These are phyloP conservation scores for Sciurus niger DNA, from an alignment of 2,113 vertebrate genomes.

Conservation along the genomic window DNA sequence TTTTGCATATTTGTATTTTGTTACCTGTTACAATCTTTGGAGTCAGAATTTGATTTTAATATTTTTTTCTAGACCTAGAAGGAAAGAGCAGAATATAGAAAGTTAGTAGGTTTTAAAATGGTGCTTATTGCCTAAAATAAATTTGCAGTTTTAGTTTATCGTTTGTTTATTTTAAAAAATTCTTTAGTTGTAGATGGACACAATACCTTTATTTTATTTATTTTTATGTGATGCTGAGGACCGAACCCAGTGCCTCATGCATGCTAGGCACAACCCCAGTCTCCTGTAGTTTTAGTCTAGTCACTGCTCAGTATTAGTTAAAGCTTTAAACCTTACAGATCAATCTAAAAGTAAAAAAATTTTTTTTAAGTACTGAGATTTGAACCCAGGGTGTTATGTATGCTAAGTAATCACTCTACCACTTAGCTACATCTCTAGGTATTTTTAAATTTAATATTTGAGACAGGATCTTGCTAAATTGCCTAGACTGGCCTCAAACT, in stretches of 20 bases:
- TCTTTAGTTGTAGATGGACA: too few relatives aligned
- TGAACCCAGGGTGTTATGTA: not conserved
- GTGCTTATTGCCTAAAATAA: not conserved
- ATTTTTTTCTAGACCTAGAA: slow-evolving; percentile 37
- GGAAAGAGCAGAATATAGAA: slow-evolving; percentile 21
- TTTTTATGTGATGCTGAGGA: too few relatives aligned
- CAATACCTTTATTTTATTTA: too few relatives aligned
- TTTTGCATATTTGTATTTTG: not conserved
- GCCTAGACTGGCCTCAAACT: not conserved
- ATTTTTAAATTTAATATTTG: not conserved
- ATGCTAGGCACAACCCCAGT: too few relatives aligned
- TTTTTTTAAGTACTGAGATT: not conserved
- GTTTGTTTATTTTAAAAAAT: too few relatives aligned
- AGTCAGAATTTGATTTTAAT: slow-evolving; percentile 42
- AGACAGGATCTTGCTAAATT: not conserved
- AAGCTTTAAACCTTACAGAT: slow-evolving; percentile 31
- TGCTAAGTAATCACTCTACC: not conserved
- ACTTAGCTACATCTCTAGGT: not conserved
- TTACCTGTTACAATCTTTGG: not conserved
- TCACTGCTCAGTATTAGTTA: not conserved
- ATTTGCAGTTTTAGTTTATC: not conserved
- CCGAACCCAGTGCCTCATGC: too few relatives aligned
- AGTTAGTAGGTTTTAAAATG: slow-evolving; percentile 40
- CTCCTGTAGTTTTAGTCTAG: not conserved
- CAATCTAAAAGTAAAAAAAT: not conserved